phyloP scores from a whole-genome alignment of 2,888 invertebrate species.

The Drosophila subsilvestris region DNA sequence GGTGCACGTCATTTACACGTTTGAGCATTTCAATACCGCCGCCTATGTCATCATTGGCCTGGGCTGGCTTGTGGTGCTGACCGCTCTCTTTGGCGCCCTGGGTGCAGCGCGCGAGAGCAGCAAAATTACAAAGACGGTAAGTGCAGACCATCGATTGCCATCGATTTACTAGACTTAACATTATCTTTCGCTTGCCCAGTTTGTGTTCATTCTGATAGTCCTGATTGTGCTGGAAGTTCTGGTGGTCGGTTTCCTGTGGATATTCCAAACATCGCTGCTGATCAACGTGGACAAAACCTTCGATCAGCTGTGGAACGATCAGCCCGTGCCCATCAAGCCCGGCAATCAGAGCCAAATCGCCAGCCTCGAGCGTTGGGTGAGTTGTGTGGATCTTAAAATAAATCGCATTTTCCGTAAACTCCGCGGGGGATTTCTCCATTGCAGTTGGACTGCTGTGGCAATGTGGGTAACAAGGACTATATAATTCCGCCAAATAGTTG shows the following conservation, averaged over 20 bases:
- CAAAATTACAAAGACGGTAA: constrained; percentile 70
- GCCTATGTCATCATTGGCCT: constrained; percentile 68
- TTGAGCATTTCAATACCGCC: constrained; percentile 74
- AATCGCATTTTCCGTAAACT: rapidly evolving
- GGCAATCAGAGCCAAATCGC: constrained; percentile 78
- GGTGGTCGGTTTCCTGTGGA: constrained; percentile 74
- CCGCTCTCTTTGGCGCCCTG: constrained; percentile 66
- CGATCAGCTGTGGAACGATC: constrained; percentile 77
- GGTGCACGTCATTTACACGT: constrained; percentile 62
- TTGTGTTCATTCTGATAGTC: constrained; percentile 66
- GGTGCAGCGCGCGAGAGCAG: constrained; percentile 78
- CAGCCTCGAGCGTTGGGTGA: constrained; percentile 79
- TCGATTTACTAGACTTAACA: not conserved
- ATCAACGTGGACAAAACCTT: constrained; percentile 79
- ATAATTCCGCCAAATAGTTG: constrained; percentile 74
- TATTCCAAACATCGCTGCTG: constrained; percentile 74
- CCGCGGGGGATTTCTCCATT: not conserved
- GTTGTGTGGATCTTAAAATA: not conserved
- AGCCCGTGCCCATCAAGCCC: constrained; percentile 77
- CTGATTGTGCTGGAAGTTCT: constrained; percentile 72
- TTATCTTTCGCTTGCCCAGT: constrained; percentile 49
- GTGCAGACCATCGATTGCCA: constrained; percentile 8
- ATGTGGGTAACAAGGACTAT: constrained; percentile 72
- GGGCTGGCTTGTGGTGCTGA: constrained; percentile 64
- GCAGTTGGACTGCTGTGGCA: constrained; percentile 80